Base-by-base conservation (phyloP, 2,113 vertebrate genomes). In the Motacilla alba region DNA sequence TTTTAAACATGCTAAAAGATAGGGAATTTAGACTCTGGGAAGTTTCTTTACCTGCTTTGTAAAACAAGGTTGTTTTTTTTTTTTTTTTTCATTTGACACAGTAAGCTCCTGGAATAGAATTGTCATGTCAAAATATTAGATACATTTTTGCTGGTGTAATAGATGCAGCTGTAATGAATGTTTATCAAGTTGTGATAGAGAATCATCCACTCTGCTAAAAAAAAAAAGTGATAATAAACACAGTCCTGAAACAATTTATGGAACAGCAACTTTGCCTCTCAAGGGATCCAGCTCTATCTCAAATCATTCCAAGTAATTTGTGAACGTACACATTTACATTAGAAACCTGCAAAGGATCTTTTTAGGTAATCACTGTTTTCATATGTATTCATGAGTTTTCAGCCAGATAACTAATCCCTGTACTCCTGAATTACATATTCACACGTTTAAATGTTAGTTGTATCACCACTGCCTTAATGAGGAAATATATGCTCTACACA, bases 341-440 rank as follows among this genome's bases (percentile, higher is more conserved):
- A 90, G 44, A 73, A 91, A 90, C 49, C 77, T 84, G 84, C 62
- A 46, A 91, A 52, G 9, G 86, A 91, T 85, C 78, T 91, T 82
- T 52, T 91, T 28, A 87, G 62, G 53, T 87, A 90, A 91, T 94
- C 84, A 60, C 70, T 90, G 44, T 90, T 96, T 95, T 94, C 90
- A 79, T 85, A 84, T 68, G 84, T 89, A 96, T 96, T 95, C 81
- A 87, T 95, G 92, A 96, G 87, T 52, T 93, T 93, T 95, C 44
- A 91, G 66, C 33, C 67, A 62, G 72, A 77, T 50, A 95, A 73
- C 88, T 79, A 90, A 94, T 94, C 68, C 83, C 76, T 77, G 67
- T 80, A 44, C 72, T 95, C 53, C 35, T 53, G 70, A 93, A 87
- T 93, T 93, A 76, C 52, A 23, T 56, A 93, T 91, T 87, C 88